Conservation (phyloP, 2,888 invertebrate species). For the Diploptera punctata region DNA sequence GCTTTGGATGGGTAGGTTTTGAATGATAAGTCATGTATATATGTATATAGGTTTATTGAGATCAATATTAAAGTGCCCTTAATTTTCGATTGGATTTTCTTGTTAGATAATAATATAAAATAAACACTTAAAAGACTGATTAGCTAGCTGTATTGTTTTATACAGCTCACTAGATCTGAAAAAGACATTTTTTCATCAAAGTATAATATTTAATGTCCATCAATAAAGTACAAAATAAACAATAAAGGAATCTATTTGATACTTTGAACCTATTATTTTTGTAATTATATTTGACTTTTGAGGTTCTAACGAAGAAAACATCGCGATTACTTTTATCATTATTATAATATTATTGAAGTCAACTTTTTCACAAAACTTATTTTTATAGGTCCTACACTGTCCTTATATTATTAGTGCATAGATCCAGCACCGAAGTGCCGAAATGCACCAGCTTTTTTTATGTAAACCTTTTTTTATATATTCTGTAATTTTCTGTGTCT, state of each 20-base stretch:
- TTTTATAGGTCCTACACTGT: too few species aligned
- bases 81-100: neutral
- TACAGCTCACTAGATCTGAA: neutral
- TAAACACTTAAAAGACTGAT: slow-evolving; percentile 1
- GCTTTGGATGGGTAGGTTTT: neutral
- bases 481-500: slow-evolving; percentile 33
- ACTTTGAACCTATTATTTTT: neutral
- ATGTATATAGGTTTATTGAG: neutral
- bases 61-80: slow-evolving; percentile 14
- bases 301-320: neutral
- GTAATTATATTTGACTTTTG: neutral
- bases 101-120: neutral
- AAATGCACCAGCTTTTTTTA: slow-evolving; percentile 28
- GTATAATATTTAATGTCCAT: neutral
- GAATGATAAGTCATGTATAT: neutral
- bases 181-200: neutral
- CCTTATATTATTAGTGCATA: too few species aligned
- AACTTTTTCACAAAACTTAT: slow-evolving; percentile 3
- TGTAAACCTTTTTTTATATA: slow-evolving; percentile 29
- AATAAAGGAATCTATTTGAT: neutral
- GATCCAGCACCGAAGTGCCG: slow-evolving; percentile 33
- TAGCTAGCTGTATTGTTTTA: neutral
- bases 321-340: too few species aligned
- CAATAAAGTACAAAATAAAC: slow-evolving; percentile 11
- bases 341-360: neutral